Base-by-base conservation (phyloP, 2,797 vertebrate species). In the Siniperca undulata region DNA sequence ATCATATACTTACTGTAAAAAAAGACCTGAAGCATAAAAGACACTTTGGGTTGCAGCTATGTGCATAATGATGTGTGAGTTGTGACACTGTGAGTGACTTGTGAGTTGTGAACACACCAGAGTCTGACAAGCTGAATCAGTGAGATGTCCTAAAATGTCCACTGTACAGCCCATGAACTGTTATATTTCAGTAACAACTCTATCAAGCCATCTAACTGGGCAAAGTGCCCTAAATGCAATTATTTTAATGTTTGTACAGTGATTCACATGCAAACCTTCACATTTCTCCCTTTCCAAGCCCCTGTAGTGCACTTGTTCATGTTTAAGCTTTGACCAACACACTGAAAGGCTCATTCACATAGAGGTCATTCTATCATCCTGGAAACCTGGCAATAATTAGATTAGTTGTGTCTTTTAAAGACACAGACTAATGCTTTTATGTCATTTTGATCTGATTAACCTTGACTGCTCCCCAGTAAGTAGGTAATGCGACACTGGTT, bases 381-480 rank as follows among this genome's bases (percentile, higher is more conserved):
- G 42, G 59, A 84, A 77, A 77, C 17, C n/a, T 46, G 72, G 48
- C 53, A 72, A 77, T 77, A 64, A 88, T 82, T 56, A 62, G 24
- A 83, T 92, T 61, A 74, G 59, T 9, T 36, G 67, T 67, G 66
- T 77, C 74, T 79, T 86, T 85, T 74, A 77, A 83, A 81, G 64
- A 83, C 66, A 76, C 52, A 72, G 52, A 80, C 70, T 70, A 60
- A 86, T 86, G 82, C 44, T 74, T 83, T 82, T 9, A 77, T 82
- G 73, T 83, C 56, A 13, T 79, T 62, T 69, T 79, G 74, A 88
- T 90, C 62, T 14, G 36, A 86, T 92, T 86, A 24, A 79, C 85
- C 59, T 40, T 7, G 59, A 83, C 81, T 84, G 20, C 52, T 56
- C 50, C 61, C 13, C 60, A 72, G 72, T 81, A 71, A 81, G 70